Percentiles rank a stretch among this genome's conserved stretches.
Conservation (phyloP, 1,140 invertebrate genomes). For the Fopius arisanus region DNA sequence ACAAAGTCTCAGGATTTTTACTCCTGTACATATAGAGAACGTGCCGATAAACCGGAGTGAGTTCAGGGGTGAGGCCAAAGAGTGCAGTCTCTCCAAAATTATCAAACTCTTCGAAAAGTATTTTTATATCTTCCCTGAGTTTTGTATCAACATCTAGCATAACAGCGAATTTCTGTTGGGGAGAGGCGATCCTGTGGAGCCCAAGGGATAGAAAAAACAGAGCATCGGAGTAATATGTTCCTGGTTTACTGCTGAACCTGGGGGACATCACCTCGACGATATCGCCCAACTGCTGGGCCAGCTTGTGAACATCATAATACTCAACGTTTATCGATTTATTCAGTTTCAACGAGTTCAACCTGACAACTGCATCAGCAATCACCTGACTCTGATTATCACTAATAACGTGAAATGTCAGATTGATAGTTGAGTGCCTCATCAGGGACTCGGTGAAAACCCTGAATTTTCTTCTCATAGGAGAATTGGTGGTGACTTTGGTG, state of each 20-base stretch:
- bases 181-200: conserved; percentile 75
- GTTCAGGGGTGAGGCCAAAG: conserved; percentile 80
- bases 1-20: conserved; percentile 68
- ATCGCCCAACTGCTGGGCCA: conserved; percentile 69
- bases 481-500: conserved; percentile 68
- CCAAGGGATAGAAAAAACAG: conserved; percentile 84
- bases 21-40: conserved; percentile 75
- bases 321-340: conserved; percentile 66
- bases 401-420: conserved; percentile 74
- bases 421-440: conserved; percentile 62
- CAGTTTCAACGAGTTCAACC: conserved; percentile 54
- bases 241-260: conserved; percentile 79
- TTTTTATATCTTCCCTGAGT: conserved; percentile 74
- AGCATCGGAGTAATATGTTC: conserved; percentile 83
- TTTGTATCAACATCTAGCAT: conserved; percentile 84
- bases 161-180: conserved; percentile 70
- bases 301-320: conserved; percentile 71
- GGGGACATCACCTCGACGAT: conserved; percentile 76
- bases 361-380: conserved; percentile 69
- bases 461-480: conserved; percentile 70
- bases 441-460: conserved; percentile 69
- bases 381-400: conserved; percentile 71
- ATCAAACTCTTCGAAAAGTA: conserved; percentile 76
- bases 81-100: conserved; percentile 68
- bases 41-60: conserved; percentile 84